Evolutionary conservation across 2,888 invertebrate genomes (phyloP).

Genomic region (Eupithecia dodoneata): DNA sequence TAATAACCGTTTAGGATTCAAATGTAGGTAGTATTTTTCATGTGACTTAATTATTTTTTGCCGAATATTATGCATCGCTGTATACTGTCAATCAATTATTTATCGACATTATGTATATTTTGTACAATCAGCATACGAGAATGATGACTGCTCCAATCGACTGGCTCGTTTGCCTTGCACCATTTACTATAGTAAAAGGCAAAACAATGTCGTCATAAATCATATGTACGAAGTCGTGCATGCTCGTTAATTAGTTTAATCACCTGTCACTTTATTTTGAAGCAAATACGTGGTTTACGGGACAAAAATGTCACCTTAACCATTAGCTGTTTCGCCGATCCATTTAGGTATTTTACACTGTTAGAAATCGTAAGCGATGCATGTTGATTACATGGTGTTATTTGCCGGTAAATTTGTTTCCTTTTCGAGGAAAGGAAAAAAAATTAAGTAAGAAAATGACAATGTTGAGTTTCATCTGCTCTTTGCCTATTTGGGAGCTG

Average conservation of each 20-base stretch:
- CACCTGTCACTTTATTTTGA: constrained; percentile 21
- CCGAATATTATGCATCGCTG: background rate
- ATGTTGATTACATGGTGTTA: background rate
- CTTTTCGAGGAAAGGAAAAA: no score
- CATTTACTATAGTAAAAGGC: constrained; percentile 34
- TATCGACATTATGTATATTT: background rate
- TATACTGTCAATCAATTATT: background rate
- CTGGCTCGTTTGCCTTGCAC: constrained; percentile 34
- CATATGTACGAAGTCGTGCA: constrained; percentile 24
- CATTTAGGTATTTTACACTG: background rate
- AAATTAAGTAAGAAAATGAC: no score
- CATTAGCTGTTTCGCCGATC: background rate
- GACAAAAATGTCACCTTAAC: constrained; percentile 8
- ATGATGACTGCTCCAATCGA: constrained; percentile 18
- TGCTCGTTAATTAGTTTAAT: constrained; percentile 27
- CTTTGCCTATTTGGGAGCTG: no score
- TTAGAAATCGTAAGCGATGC: background rate
- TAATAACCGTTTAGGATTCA: no score
- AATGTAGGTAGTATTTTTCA: background rate
- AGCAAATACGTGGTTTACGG: background rate
- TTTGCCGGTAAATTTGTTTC: background rate
- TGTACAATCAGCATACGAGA: constrained; percentile 11
- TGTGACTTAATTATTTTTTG: background rate
- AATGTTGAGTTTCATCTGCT: no score
- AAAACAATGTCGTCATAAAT: constrained; percentile 33